Percentiles rank a stretch among this genome's conserved stretches.
These are phyloP conservation scores for Nomada flava DNA, from an alignment of 2,888 invertebrate species.

Conservation along the genomic window DNA sequence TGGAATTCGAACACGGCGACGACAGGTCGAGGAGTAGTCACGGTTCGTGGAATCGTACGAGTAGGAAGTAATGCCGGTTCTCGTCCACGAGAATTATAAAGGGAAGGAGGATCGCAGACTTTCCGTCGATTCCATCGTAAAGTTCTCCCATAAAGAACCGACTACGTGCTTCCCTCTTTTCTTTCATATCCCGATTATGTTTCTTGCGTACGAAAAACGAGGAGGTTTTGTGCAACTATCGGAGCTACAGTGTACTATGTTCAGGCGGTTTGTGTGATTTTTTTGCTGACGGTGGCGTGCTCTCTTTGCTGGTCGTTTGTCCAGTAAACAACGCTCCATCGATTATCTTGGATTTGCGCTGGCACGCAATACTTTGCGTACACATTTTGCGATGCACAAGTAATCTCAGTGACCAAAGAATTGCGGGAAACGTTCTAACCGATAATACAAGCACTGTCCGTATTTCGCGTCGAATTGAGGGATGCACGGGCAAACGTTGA, in stretches of 20 bases:
- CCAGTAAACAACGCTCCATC: slow-evolving; percentile 22
- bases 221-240: background rate
- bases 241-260: background rate
- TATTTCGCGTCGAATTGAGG: slow-evolving; percentile 38
- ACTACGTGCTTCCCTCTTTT: background rate
- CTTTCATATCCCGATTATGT: no score
- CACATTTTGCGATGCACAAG: background rate
- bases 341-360: slow-evolving; percentile 24
- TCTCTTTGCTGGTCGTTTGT: background rate
- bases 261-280: no score
- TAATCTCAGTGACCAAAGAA: no score
- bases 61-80: slow-evolving; percentile 14
- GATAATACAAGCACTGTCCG: slow-evolving; percentile 15
- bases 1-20: background rate
- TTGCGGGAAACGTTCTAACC: background rate
- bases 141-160: slow-evolving; percentile 3
- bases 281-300: background rate
- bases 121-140: slow-evolving; percentile 34
- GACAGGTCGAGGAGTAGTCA: slow-evolving; percentile 26
- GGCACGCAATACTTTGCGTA: background rate
- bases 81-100: slow-evolving; percentile 34
- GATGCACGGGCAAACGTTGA: background rate
- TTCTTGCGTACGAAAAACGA: background rate
- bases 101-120: slow-evolving; percentile 3
- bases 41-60: slow-evolving; percentile 8